These are phyloP conservation scores for Eubasilissa splendida DNA, from an alignment of 2,888 invertebrate genomes.

Conservation along the genomic window DNA sequence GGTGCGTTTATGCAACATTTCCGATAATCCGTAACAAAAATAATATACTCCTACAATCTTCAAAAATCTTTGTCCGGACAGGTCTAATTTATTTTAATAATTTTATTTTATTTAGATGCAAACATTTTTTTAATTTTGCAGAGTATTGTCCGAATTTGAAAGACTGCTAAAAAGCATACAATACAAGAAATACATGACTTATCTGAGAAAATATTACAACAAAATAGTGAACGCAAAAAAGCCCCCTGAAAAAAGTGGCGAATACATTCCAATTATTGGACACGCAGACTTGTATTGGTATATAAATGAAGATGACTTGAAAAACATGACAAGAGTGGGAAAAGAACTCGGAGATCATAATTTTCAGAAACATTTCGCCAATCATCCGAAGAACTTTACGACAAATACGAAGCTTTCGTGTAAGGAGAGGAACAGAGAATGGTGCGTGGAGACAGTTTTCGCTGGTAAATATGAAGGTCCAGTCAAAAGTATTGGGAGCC, in stretches of 20 bases:
- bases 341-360: constrained; percentile 24
- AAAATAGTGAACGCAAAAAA: constrained; percentile 33
- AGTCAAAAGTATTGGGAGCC: neutral
- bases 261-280: constrained; percentile 22
- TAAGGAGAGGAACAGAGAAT: constrained; percentile 16
- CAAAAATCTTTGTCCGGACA: too few relatives aligned
- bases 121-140: constrained; percentile 28
- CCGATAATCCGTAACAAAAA: too few relatives aligned
- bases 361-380: neutral
- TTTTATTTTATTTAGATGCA: neutral
- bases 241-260: neutral
- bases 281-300: constrained; percentile 38
- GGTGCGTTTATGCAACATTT: too few relatives aligned
- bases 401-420: constrained; percentile 26
- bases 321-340: constrained; percentile 23
- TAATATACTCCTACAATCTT: too few relatives aligned
- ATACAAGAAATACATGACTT: constrained; percentile 44
- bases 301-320: constrained; percentile 27
- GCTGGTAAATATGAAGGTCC: constrained; percentile 13
- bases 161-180: constrained; percentile 38
- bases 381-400: constrained; percentile 24
- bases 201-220: constrained; percentile 34
- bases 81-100: too few relatives aligned
- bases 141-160: constrained; percentile 43
- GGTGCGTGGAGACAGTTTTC: constrained; percentile 29